These are phyloP conservation scores for Liodrosophila aerea DNA, from an alignment of 2,888 invertebrate genomes.

Conservation along the genomic window DNA sequence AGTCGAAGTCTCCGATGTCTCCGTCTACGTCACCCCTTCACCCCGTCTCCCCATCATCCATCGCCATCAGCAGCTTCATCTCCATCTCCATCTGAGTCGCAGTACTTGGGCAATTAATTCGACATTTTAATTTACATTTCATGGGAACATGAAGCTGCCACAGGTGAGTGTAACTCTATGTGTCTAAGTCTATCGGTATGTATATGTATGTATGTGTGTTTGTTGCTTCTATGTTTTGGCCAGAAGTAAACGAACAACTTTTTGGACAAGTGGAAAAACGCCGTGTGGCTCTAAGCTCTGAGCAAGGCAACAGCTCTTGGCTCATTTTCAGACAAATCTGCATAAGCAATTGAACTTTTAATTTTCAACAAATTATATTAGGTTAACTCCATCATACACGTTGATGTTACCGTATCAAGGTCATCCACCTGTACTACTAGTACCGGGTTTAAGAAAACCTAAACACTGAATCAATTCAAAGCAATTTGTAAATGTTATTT, in stretches of 20 bases:
- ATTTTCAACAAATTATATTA: slow-evolving; percentile 14
- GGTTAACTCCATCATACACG: slow-evolving; percentile 5
- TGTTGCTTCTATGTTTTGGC: slow-evolving; percentile 3
- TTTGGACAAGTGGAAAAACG: slow-evolving; percentile 43
- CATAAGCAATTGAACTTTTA: slow-evolving; percentile 30
- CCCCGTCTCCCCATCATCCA: background rate
- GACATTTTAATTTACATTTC: slow-evolving; percentile 74
- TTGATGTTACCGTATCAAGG: slow-evolving; percentile 15
- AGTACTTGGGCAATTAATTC: slow-evolving; percentile 71
- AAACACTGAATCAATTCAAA: no score
- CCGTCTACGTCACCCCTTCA: background rate
- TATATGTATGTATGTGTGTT: slow-evolving; percentile 2
- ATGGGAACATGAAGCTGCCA: slow-evolving; percentile 57
- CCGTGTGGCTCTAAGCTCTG: slow-evolving; percentile 1
- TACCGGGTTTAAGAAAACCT: no score
- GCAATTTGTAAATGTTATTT: background rate
- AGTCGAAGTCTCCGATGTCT: slow-evolving; percentile 1
- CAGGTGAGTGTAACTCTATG: slow-evolving; percentile 48
- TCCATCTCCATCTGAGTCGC: slow-evolving; percentile 8
- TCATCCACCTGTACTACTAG: background rate
- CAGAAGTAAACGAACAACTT: slow-evolving; percentile 48
- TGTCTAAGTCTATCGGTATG: slow-evolving; percentile 6
- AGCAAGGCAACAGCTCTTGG: background rate
- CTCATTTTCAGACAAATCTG: slow-evolving; percentile 13
- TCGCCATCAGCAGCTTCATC: slow-evolving; percentile 8